These are phyloP conservation scores for Hydropotes inermis DNA, from an alignment of 2,113 vertebrate species.

Conservation along the genomic window DNA sequence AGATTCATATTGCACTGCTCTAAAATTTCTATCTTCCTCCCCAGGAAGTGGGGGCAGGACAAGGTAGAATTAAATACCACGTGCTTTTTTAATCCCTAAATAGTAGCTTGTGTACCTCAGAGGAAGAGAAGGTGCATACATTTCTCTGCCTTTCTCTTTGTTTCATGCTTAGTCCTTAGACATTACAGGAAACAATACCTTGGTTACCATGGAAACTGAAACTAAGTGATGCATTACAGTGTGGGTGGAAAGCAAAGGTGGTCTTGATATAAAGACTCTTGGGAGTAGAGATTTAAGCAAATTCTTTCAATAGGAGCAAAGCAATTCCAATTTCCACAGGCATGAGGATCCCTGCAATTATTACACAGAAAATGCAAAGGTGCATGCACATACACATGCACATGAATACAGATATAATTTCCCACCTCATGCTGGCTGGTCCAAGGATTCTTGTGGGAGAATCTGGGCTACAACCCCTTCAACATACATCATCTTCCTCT, in stretches of 20 bases:
- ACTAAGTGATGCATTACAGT: slow-evolving; percentile 33
- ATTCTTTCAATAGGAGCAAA: not conserved
- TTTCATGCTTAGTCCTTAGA: slow-evolving; percentile 34
- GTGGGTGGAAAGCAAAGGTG: slow-evolving; percentile 42
- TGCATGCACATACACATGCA: not conserved
- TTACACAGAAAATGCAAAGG: not conserved
- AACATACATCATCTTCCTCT: not conserved
- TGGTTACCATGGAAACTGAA: slow-evolving; percentile 61
- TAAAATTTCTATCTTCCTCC: not conserved
- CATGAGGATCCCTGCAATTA: not conserved
- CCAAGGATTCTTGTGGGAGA: not conserved
- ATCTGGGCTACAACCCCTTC: not conserved
- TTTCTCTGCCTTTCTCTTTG: slow-evolving; percentile 40
- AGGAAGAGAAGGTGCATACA: not conserved
- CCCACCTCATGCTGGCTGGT: too few species aligned
- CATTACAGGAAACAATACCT: not conserved
- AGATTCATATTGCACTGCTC: not conserved
- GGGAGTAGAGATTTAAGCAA: not conserved
- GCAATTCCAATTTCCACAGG: not conserved
- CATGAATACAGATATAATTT: not conserved
- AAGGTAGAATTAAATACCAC: not conserved
- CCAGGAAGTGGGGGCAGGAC: not conserved
- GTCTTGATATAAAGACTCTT: slow-evolving; percentile 2
- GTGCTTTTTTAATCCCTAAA: not conserved
- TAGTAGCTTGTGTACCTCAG: not conserved